Percentiles rank a stretch among this genome's conserved stretches.
Conservation (phyloP, 2,888 invertebrate genomes). For the Saturnia pavonia region DNA sequence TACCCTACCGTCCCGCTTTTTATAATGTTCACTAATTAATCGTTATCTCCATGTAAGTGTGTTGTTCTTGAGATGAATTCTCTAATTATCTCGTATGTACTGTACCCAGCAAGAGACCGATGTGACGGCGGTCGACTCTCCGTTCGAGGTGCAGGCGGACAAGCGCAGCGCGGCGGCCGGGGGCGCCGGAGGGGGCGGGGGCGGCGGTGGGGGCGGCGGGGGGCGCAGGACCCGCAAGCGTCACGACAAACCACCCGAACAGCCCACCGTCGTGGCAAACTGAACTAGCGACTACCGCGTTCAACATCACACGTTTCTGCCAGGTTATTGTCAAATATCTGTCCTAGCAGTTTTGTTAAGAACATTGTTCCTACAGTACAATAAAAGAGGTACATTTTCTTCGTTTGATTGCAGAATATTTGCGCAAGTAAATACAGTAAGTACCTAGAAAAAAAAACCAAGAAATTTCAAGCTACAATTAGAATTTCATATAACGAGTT, state of each 20-base stretch:
- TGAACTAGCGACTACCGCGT: slow-evolving; percentile 25
- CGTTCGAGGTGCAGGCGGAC: slow-evolving; percentile 81
- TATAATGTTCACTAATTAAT: no score
- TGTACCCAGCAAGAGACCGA: slow-evolving; percentile 62
- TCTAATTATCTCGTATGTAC: background rate
- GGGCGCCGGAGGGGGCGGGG: slow-evolving; percentile 73
- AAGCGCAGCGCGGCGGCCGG: slow-evolving; percentile 81
- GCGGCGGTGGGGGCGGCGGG: slow-evolving; percentile 67
- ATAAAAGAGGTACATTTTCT: background rate
- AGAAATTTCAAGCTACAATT: background rate
- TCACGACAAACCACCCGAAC: slow-evolving; percentile 57
- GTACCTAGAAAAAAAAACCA: background rate
- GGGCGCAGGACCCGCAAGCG: slow-evolving; percentile 68
- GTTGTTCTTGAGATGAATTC: background rate
- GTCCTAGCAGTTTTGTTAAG: background rate
- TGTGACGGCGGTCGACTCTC: slow-evolving; percentile 77
- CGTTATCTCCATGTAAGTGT: no score
- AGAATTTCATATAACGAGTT: no score
- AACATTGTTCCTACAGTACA: background rate
- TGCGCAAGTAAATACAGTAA: no score
- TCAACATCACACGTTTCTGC: background rate
- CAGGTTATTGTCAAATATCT: background rate
- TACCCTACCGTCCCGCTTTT: no score
- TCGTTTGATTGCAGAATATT: background rate
- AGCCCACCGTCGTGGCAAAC: slow-evolving; percentile 44